Evolutionary conservation across 2,113 vertebrate species (phyloP), one percentile per base, ranked within the genome.

Genomic region (Centropristis striata): DNA sequence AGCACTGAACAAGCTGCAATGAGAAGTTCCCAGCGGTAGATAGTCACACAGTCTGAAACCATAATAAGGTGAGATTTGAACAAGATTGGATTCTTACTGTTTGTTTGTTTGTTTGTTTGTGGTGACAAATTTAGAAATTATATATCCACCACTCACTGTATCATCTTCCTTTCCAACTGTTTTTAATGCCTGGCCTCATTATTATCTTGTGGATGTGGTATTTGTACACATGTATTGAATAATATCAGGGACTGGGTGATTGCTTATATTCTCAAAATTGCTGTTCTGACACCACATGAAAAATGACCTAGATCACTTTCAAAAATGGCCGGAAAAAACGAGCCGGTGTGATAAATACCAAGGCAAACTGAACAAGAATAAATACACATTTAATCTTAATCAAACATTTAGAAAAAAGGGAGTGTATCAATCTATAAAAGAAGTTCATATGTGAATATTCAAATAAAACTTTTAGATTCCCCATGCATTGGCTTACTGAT

Each of bases 211-310:
- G 41, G 58, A 50, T 65, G n/a, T 80, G 41, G 15, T 67, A 42
- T 83, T 53, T 71, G 49, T 60, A 66, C 47, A 36, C 0, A 1
- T 49, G 58, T 32, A 51, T 75, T 28, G 53, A 76, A 69, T 58
- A 46, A 47, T 71, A 60, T 59, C 41, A 67, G n/a, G 59, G 7
- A 54, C 18, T 27, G 32, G 64, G 47, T 37, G 69, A 81, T 80
- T 71, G 51, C 37, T 53, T 69, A 12, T 28, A 59, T 78, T 36
- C 28, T 57, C n/a, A 37, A 72, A 78, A 81, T 81, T 76, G 53
- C n/a, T 81, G 81, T 77, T 74, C 66, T 74, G 80, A 75, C 69
- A 83, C 53, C 57, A 78, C 53, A 75, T 81, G 68, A 88, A 68
- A 84, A 80, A 77, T 75, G 61, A 58, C 57, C 55, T 51, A 18